Conservation (phyloP, 1,140 invertebrate genomes). For the Triops longicaudatus region DNA sequence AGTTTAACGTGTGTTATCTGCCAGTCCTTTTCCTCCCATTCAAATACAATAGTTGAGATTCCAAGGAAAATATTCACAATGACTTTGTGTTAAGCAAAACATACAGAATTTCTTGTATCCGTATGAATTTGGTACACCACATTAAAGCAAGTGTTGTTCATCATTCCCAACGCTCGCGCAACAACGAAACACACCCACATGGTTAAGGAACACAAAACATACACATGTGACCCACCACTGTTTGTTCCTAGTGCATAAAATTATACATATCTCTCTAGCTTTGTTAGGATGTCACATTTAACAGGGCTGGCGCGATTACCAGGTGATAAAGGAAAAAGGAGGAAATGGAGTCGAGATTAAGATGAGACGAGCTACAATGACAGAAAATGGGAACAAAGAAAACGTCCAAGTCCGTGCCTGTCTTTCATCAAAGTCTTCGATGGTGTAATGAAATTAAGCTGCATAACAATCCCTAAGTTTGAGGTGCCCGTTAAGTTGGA, state of each 20-base stretch:
- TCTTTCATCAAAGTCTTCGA: neutral
- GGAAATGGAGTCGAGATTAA: neutral
- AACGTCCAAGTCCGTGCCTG: neutral
- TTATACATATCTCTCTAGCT: neutral
- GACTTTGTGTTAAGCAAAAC: slow-evolving; percentile 3
- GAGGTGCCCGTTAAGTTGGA: too few species aligned
- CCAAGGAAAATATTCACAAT: neutral
- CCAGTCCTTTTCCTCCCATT: slow-evolving; percentile 9
- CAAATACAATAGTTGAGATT: slow-evolving; percentile 12
- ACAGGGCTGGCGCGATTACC: neutral
- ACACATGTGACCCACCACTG: neutral
- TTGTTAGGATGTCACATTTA: neutral
- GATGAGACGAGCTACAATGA: neutral
- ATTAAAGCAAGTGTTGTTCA: neutral
- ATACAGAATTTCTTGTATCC: slow-evolving; percentile 1
- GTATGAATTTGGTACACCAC: neutral
- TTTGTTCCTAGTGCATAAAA: neutral
- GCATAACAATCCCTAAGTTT: too few species aligned
- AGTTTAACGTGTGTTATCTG: slow-evolving; percentile 15
- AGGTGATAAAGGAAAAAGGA: neutral
- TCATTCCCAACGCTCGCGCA: neutral
- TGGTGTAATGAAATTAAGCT: neutral
- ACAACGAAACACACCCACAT: neutral
- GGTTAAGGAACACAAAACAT: neutral
- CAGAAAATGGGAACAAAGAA: neutral